These are phyloP conservation scores for Electrona antarctica DNA, from an alignment of 2,113 vertebrate species.

Conservation along the genomic window DNA sequence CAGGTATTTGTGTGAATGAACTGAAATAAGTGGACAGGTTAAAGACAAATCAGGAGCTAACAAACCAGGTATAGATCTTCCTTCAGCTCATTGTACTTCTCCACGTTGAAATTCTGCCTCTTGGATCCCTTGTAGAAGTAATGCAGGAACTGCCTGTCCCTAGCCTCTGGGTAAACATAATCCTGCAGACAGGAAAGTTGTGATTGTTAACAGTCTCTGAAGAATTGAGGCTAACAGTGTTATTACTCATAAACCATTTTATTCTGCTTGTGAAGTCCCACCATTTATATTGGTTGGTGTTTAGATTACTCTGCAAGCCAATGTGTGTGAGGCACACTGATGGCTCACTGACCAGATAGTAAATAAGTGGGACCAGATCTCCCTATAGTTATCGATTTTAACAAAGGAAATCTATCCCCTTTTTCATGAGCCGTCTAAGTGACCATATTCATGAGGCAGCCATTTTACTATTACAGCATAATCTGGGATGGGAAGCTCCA, in stretches of 20 bases:
- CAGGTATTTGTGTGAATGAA: too few species aligned
- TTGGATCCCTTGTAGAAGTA: conserved; percentile 86
- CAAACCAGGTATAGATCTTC: conserved; percentile 86
- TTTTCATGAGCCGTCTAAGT: too few species aligned
- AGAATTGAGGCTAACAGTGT: neutral
- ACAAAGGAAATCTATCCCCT: too few species aligned
- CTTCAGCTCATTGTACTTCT: conserved; percentile 87
- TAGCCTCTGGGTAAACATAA: conserved; percentile 84
- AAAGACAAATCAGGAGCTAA: neutral
- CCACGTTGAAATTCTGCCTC: conserved; percentile 83
- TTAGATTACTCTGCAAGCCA: too few species aligned
- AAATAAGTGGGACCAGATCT: neutral
- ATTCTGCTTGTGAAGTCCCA: too few species aligned
- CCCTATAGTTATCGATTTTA: too few species aligned
- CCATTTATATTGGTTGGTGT: too few species aligned
- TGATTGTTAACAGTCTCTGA: neutral
- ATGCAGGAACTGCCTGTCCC: conserved; percentile 88
- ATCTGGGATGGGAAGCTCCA: too few species aligned
- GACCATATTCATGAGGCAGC: too few species aligned
- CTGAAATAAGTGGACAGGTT: neutral
- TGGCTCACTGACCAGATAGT: neutral
- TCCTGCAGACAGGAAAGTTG: conserved; percentile 77
- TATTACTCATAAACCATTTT: neutral
- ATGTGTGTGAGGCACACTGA: too few species aligned
- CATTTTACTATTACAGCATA: too few species aligned